These are phyloP conservation scores for Stigmatopora nigra DNA, from an alignment of 2,113 vertebrate species.

Conservation along the genomic window DNA sequence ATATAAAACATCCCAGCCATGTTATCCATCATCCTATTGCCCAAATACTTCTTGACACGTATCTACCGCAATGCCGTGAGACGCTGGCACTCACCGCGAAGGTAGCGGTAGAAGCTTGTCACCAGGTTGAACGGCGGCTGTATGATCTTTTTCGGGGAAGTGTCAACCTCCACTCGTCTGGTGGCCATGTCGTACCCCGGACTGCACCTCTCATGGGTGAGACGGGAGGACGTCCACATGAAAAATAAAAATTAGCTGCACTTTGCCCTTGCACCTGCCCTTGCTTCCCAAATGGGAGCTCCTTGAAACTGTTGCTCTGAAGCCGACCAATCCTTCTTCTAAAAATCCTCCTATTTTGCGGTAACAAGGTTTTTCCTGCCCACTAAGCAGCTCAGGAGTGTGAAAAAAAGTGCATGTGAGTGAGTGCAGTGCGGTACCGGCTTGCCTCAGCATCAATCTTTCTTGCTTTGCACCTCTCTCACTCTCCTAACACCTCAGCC, in stretches of 20 bases:
- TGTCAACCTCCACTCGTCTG: slow-evolving; percentile 51
- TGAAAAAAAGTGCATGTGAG: slow-evolving; percentile 29
- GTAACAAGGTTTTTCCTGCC: slow-evolving; percentile 53
- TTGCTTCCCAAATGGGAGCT: slow-evolving; percentile 47
- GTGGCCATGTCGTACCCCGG: slow-evolving; percentile 67
- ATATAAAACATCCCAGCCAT: neutral
- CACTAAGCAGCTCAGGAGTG: slow-evolving; percentile 59
- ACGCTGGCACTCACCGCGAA: slow-evolving; percentile 73
- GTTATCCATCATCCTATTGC: neutral
- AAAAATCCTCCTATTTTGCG: slow-evolving; percentile 51
- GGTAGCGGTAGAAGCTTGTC: slow-evolving; percentile 68
- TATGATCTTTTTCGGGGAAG: slow-evolving; percentile 60
- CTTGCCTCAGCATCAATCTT: slow-evolving; percentile 61
- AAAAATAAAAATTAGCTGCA: slow-evolving; percentile 29
- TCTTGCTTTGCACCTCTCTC: slow-evolving; percentile 41
- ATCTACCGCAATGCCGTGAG: slow-evolving; percentile 37
- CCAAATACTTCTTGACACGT: slow-evolving; percentile 4
- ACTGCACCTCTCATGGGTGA: slow-evolving; percentile 47
- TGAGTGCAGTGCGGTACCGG: slow-evolving; percentile 50
- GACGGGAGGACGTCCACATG: slow-evolving; percentile 47
- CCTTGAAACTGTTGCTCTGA: slow-evolving; percentile 51
- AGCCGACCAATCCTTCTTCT: slow-evolving; percentile 9
- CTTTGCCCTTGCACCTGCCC: slow-evolving; percentile 61
- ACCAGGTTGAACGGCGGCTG: slow-evolving; percentile 67
- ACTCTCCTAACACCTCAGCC: slow-evolving; percentile 37